Evolutionary conservation across 2,888 invertebrate species (phyloP).

Genomic region (Amphimallon solstitiale): DNA sequence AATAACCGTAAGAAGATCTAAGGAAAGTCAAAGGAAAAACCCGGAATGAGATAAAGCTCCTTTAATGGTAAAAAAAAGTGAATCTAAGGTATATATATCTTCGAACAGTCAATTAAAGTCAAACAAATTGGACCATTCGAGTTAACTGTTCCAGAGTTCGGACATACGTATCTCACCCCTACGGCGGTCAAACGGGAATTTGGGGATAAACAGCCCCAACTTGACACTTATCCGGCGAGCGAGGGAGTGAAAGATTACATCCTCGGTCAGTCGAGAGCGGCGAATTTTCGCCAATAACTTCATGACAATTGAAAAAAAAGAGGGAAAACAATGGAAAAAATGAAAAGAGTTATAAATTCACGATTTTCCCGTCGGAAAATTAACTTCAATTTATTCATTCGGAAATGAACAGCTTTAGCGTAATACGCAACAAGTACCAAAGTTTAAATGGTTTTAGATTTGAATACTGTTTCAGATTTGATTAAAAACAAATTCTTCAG

Average conservation of each 20-base stretch:
- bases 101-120: constrained; percentile 41
- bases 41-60: background rate
- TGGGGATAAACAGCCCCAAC: constrained; percentile 54
- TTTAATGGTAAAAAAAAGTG: background rate
- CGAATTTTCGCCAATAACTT: constrained; percentile 16
- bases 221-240: constrained; percentile 47
- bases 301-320: constrained; percentile 11
- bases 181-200: constrained; percentile 45
- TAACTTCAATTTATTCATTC: no score
- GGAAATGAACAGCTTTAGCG: background rate
- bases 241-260: constrained; percentile 43
- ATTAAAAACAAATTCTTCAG: no score
- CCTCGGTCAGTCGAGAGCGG: constrained; percentile 26
- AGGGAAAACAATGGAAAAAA: constrained; percentile 4
- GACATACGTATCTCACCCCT: constrained; percentile 27
- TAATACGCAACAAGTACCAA: background rate
- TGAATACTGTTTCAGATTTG: no score
- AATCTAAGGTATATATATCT: constrained; percentile 33
- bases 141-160: constrained; percentile 40
- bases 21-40: background rate
- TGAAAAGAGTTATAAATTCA: background rate
- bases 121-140: constrained; percentile 44
- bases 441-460: no score
- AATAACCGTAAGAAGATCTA: background rate
- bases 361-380: constrained; percentile 2